A percentile compares a stretch with the other conserved stretches of the same genome.
These are phyloP conservation scores for Serranus cabrilla DNA, from an alignment of 2,797 vertebrate genomes.

Conservation along the genomic window DNA sequence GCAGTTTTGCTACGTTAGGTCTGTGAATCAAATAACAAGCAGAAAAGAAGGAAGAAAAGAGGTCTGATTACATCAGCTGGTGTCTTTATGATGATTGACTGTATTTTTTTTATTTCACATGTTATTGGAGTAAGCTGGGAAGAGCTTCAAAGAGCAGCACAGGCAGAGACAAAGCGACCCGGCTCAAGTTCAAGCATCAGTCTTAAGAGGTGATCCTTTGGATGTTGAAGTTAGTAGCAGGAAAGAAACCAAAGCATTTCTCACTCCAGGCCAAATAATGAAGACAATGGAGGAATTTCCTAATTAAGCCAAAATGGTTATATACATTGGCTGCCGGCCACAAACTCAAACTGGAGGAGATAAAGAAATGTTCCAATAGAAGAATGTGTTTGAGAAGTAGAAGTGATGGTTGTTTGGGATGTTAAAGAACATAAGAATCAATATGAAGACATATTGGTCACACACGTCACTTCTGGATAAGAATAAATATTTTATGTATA, in stretches of 20 bases:
- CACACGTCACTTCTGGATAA: neutral
- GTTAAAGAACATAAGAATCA: neutral
- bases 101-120: conserved; percentile 8
- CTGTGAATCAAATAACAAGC: neutral
- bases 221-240: conserved; percentile 45
- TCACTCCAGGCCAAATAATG: conserved; percentile 63
- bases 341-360: conserved; percentile 19
- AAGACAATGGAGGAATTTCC: conserved; percentile 70
- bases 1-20: neutral
- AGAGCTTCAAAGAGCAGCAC: conserved; percentile 43
- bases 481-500: neutral
- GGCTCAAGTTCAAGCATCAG: conserved; percentile 46
- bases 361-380: neutral
- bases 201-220: conserved; percentile 32
- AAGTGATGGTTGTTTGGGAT: conserved; percentile 10
- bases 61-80: neutral
- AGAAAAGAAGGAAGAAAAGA: neutral
- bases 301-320: conserved; percentile 39
- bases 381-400: conserved; percentile 1
- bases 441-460: neutral
- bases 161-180: neutral
- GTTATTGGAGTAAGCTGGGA: conserved; percentile 14
- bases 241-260: conserved; percentile 57
- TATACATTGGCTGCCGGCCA: conserved; percentile 53
- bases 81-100: conserved; percentile 7